Conservation (phyloP, 2,113 vertebrate species). For the Aramus guarauna region DNA sequence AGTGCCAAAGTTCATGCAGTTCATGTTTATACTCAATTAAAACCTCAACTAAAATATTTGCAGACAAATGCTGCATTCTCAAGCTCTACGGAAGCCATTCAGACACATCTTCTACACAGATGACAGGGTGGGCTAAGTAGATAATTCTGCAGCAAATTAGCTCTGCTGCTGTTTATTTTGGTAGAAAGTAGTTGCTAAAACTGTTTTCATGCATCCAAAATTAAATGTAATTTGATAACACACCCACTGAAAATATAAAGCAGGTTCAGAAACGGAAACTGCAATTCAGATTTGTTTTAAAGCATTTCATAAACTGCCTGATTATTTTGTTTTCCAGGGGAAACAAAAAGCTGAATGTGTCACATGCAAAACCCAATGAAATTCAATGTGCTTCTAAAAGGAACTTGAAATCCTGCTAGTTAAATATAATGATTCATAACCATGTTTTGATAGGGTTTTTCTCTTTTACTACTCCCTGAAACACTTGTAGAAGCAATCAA, state of each 20-base stretch:
- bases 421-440: neutral
- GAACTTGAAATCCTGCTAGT: neutral
- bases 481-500: neutral
- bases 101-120: slow-evolving; percentile 20
- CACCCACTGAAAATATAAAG: neutral
- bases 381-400: neutral
- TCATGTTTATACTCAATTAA: slow-evolving; percentile 43
- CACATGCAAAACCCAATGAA: neutral
- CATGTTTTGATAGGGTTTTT: neutral
- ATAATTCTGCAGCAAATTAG: slow-evolving; percentile 1
- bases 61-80: slow-evolving; percentile 11
- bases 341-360: neutral
- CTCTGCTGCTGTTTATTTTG: neutral
- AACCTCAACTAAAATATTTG: slow-evolving; percentile 12
- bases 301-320: neutral
- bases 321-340: neutral
- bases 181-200: neutral
- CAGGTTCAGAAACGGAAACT: slow-evolving; percentile 3
- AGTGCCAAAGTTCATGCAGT: slow-evolving; percentile 28
- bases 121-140: neutral
- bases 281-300: slow-evolving; percentile 2
- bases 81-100: neutral
- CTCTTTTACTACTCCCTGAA: neutral
- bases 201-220: neutral
- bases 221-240: neutral